Evolutionary conservation across 92 coral and sea anemone species (phyloP), one percentile per base, ranked within the genome.

Genomic region (Plumapathes pennacea): DNA sequence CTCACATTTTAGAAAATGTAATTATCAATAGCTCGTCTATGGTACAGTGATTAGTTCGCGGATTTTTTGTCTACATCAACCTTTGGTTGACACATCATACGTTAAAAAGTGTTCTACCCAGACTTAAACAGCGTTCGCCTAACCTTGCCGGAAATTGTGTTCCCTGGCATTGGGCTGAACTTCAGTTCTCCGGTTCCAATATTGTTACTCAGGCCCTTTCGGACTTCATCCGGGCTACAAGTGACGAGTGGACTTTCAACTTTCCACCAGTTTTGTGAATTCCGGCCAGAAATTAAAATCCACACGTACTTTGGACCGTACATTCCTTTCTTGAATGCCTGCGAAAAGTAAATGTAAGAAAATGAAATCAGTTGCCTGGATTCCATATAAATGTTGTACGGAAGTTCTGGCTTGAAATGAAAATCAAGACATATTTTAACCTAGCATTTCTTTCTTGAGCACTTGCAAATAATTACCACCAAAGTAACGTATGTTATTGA

Each of bases 271-370:
- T 69, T 82, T 10, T 50, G 78, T 60, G 60, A 77, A 36, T 82
- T 76, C 26, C 89, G 76, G 9, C 89, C 89, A 12, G 89, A 67
- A 7, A 82, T 36, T 32, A 82, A 30, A 38, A 82, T 68, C 89
- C 89, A 82, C 8, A 82, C 89, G 50, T 82, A 82, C 65, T 82
- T 82, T 5, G 71, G 84, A 2, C 89, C 89, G 25, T 69, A 76
- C 31, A 75, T 21, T 19, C 84, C 89, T 50, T 82, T 83, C 55
- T 69, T 82, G 48, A 45, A 69, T 6, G 89, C 84, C 89, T 82
- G 39, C 3, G 44, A 20, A 30, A 23, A 28, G 4, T 10, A 38
- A 18, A 18, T 21, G 21, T 14, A 14, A 25, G 0, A 42, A 27
- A 13, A 19, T 34, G 36, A 27, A 24, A 21, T n/a, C 4, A 29